Evolutionary conservation across 2,888 invertebrate species (phyloP), one percentile per base, ranked within the genome.

Genomic region (Mechanitis mazaeus): DNA sequence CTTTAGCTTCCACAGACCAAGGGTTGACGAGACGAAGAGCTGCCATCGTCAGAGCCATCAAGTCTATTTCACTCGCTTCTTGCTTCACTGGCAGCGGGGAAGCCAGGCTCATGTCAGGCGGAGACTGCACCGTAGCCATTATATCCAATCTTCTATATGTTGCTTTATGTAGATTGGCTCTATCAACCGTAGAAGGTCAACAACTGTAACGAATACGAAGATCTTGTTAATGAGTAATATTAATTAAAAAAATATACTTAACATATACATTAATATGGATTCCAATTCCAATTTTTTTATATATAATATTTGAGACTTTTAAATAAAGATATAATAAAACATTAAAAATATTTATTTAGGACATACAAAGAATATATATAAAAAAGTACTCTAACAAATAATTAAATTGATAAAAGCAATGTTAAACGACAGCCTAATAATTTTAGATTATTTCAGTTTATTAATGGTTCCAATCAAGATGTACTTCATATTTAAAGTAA

Each of bases 31-130:
- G 77, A 5, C 88, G 84, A 31, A 91, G 78, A 4, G 91, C 91
- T 4, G 91, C 86, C 87, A 91, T 85, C 3, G 91, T 88, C 0
- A 91, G 70, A 33, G 90, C 85, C 73, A 91, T 72, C 46, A 88
- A 71, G 68, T 86, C 85, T 61, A 90, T 73, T 38, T 87, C 85
- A 54, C 74, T 75, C 45, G 83, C 76, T 28, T 85, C 84, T 69
- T 86, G 81, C 45, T 75, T 76, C 54, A 79, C 80, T 0, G 84
- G 76, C 33, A 86, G 72, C 38, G 85, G 71, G 33, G 81, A 72
- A 46, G 84, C 69, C 56, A 88, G 80, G 65, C 71, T 85, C 63
- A 86, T 78, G 62, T 86, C 85, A 46, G 80, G 76, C 54, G 79
- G 74, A 58, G 80, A 74, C 76, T 88, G 88, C 50, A 89, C 81